Evolutionary conservation across 37 sponge, comb jelly and placozoan species (phyloP), one percentile per base, ranked within the genome.

Genomic region (Halichondria panicea): DNA sequence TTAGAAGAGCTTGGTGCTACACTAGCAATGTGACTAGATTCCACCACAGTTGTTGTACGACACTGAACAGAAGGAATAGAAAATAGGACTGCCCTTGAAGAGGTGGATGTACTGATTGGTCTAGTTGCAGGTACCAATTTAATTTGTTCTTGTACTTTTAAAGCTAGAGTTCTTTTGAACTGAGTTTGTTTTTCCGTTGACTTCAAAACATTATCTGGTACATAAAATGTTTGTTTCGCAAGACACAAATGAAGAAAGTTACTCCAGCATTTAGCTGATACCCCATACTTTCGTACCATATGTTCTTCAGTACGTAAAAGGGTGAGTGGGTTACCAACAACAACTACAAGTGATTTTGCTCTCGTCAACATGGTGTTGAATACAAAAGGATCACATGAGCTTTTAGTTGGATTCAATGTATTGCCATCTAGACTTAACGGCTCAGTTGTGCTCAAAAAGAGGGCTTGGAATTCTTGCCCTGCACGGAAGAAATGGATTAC

Each of bases 321-420:
- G 13, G 61, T 25, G 28, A 41, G 68, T 39, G 91, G 91, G 44
- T 85, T 86, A 2, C 91, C 91, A 28, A 81, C 82, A 40, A 43
- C 71, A 19, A 91, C 75, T 5, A 91, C 78, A 24, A 91, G 75
- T 19, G 83, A 82, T 58, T 81, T 61, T 25, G 91, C 64, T 6
- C 91, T 35, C 22, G 91, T 91, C 43, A 91, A 71, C 40, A 77
- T 79, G 19, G 91, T 91, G 69, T 91, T 91, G 63, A 91, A 91
- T 0, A 91, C 83, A 78, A 43, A 77, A 18, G 37, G 72, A 41
- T 85, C 77, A 68, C 91, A 91, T 0, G 74, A 62, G 36, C 91
- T 91, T 75, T 91, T 91, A 2, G 81, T 80, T 46, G 87, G 91
- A 44, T 91, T 81, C 11, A 32, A 50, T 11, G 83, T 66, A 15